phyloP scores from a whole-genome alignment of 2,888 invertebrate species.

The Chironomus riparius region DNA sequence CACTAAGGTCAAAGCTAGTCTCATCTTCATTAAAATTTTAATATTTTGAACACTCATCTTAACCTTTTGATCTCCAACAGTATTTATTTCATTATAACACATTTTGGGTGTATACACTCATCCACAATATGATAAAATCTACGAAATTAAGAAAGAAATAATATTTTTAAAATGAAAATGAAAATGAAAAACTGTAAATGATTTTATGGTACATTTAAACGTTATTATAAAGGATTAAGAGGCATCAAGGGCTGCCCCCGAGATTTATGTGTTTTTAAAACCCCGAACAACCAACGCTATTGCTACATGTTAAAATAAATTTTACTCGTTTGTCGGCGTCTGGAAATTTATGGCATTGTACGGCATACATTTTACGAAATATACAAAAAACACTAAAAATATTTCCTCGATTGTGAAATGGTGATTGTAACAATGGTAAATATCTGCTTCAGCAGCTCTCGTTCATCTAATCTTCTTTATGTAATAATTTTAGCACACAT shows the following conservation, averaged over 20 bases:
- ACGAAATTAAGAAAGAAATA: no score
- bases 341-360: slow-evolving; percentile 14
- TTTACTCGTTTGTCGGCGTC: slow-evolving; percentile 9
- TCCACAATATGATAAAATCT: no score
- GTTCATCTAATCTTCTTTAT: no score
- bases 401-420: background rate
- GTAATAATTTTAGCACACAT: no score
- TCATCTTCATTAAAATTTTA: no score
- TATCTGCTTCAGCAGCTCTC: no score
- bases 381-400: background rate
- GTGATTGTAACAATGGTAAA: background rate
- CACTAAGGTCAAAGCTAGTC: no score
- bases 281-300: background rate
- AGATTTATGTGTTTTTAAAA: slow-evolving; percentile 23
- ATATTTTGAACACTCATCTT: no score
- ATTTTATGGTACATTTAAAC: slow-evolving; percentile 19
- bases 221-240: slow-evolving; percentile 13
- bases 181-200: slow-evolving; percentile 12
- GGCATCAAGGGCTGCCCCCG: slow-evolving; percentile 8
- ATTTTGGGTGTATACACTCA: no score
- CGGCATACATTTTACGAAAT: background rate
- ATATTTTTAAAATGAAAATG: background rate
- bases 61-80: no score
- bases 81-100: no score
- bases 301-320: slow-evolving; percentile 1